Percentiles rank a stretch among this genome's conserved stretches.
These are phyloP conservation scores for Aptenodytes patagonicus DNA, from an alignment of 2,113 vertebrate species.

Conservation along the genomic window DNA sequence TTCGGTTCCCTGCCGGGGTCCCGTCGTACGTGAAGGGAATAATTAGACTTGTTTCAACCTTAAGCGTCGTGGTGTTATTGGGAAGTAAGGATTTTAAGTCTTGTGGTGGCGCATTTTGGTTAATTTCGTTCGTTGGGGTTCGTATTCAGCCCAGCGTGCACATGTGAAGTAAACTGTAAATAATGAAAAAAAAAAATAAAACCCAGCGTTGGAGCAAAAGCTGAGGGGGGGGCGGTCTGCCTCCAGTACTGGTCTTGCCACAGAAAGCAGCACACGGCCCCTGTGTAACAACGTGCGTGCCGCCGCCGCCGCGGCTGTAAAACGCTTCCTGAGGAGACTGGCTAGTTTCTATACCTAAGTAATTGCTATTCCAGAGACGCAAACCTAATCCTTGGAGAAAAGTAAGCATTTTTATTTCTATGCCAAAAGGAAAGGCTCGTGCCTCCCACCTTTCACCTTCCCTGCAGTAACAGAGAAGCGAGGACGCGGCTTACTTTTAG, in stretches of 20 bases:
- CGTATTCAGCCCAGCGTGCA: rapidly evolving
- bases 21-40: rapidly evolving
- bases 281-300: rapidly evolving
- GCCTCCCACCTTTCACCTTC: not conserved
- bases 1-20: rapidly evolving
- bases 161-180: not conserved
- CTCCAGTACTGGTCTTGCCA: too few species aligned
- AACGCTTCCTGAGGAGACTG: not conserved
- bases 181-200: not conserved
- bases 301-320: too few species aligned
- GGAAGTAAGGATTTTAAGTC: not conserved
- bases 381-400: not conserved
- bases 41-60: not conserved
- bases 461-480: rapidly evolving
- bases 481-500: rapidly evolving
- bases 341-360: too few species aligned
- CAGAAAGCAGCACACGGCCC: rapidly evolving
- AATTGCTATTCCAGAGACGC: not conserved
- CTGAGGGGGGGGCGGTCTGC: rapidly evolving
- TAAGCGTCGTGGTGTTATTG: too few species aligned
- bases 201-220: rapidly evolving
- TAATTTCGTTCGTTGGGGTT: not conserved
- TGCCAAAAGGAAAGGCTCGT: not conserved
- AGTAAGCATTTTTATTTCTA: not conserved
- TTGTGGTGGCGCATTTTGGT: not conserved